Evolutionary conservation across 2,113 vertebrate species (phyloP).

Genomic region (Montifringilla adamsi): DNA sequence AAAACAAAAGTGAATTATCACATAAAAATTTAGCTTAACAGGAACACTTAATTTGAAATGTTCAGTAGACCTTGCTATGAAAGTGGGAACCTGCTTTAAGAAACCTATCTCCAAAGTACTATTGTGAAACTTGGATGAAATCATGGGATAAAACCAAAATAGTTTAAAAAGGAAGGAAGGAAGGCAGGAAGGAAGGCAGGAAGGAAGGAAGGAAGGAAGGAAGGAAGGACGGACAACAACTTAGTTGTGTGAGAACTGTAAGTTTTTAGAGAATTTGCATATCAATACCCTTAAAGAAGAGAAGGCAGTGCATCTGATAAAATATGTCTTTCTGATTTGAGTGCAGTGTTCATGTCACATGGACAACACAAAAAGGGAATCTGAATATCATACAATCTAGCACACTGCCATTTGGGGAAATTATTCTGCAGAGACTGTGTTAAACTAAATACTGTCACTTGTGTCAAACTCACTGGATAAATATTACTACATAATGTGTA

Average conservation of each 20-base stretch:
- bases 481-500: background rate
- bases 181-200: too few relatives aligned
- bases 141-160: background rate
- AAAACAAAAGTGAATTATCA: background rate
- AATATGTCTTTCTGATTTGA: background rate
- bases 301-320: background rate
- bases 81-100: background rate
- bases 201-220: too few relatives aligned
- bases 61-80: background rate
- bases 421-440: background rate
- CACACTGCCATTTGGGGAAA: background rate
- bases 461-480: background rate
- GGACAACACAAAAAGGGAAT: background rate
- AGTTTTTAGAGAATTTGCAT: background rate
- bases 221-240: too few relatives aligned
- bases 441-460: background rate
- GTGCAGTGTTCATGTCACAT: accelerated
- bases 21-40: background rate
- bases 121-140: background rate
- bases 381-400: background rate
- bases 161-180: background rate
- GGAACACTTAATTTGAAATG: background rate
- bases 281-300: background rate
- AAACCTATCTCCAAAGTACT: background rate
- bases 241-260: background rate